These are phyloP conservation scores for Carassius carassius DNA, from an alignment of 2,113 vertebrate genomes.

Conservation along the genomic window DNA sequence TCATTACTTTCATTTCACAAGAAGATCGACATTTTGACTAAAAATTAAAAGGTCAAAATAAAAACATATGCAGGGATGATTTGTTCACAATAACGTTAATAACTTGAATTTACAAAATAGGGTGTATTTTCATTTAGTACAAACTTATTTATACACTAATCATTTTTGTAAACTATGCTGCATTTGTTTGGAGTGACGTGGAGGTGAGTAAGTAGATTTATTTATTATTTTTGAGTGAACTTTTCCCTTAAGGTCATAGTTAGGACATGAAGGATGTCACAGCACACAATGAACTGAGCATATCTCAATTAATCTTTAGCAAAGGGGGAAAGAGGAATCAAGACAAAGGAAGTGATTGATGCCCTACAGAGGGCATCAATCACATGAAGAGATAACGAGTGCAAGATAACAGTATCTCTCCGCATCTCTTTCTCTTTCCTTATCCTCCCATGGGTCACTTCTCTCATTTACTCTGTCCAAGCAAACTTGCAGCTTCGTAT, in stretches of 20 bases:
- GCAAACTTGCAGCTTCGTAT: not conserved
- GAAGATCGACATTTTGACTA: not conserved
- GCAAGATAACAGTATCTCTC: slow-evolving; percentile 9
- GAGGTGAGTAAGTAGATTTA: not conserved
- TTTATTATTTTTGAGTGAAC: not conserved
- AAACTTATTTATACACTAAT: not conserved
- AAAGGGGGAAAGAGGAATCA: not conserved
- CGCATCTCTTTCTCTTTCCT: slow-evolving; percentile 13
- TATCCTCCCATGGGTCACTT: slow-evolving; percentile 7
- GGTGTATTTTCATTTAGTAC: not conserved
- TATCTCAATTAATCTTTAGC: slow-evolving; percentile 20
- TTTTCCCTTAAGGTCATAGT: slow-evolving; percentile 4
- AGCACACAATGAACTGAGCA: slow-evolving; percentile 24
- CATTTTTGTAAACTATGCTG: not conserved
- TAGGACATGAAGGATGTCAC: slow-evolving; percentile 27
- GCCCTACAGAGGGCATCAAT: not conserved
- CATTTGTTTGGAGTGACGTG: not conserved
- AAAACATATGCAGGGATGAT: not conserved
- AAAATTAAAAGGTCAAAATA: not conserved
- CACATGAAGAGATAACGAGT: slow-evolving; percentile 12
- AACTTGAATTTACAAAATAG: not conserved
- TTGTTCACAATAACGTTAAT: not conserved
- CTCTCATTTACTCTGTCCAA: slow-evolving; percentile 35
- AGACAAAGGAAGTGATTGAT: slow-evolving; percentile 30
- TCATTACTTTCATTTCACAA: not conserved